Evolutionary conservation across 2,888 invertebrate species (phyloP).

Genomic region (Coelogynopora nodosa): DNA sequence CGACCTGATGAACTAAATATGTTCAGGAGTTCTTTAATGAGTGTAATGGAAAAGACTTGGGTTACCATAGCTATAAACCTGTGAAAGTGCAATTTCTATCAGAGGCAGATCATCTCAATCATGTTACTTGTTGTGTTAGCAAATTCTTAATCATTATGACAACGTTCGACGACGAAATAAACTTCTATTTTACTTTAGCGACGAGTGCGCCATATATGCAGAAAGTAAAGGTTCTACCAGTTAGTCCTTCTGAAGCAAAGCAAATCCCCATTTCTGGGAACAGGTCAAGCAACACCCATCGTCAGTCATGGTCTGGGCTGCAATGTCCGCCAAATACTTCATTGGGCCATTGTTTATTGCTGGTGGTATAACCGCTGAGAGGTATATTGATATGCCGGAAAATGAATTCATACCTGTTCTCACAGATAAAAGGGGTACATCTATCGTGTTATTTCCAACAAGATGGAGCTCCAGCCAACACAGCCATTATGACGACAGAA

Average conservation of each 20-base stretch:
- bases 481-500: slow-evolving; percentile 25
- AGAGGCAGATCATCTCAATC: neutral
- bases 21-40: neutral
- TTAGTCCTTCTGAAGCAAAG: neutral
- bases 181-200: neutral
- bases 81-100: slow-evolving; percentile 34
- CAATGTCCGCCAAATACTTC: slow-evolving; percentile 10
- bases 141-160: slow-evolving; percentile 36
- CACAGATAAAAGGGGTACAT: neutral
- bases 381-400: slow-evolving; percentile 9
- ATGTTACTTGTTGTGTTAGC: slow-evolving; percentile 28
- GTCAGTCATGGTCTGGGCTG: slow-evolving; percentile 37
- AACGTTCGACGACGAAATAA: slow-evolving; percentile 39
- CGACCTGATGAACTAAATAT: slow-evolving; percentile 16
- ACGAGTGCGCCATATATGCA: neutral
- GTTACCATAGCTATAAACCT: slow-evolving; percentile 33
- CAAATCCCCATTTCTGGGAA: slow-evolving; percentile 26
- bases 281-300: slow-evolving; percentile 13
- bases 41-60: neutral
- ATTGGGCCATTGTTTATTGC: neutral
- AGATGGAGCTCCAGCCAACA: slow-evolving; percentile 5
- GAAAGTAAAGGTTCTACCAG: slow-evolving; percentile 31
- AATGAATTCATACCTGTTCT: slow-evolving; percentile 30
- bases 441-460: slow-evolving; percentile 7
- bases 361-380: slow-evolving; percentile 18